These are phyloP conservation scores for Propithecus perrieri DNA, from an alignment of 2,797 vertebrate species.

Conservation along the genomic window DNA sequence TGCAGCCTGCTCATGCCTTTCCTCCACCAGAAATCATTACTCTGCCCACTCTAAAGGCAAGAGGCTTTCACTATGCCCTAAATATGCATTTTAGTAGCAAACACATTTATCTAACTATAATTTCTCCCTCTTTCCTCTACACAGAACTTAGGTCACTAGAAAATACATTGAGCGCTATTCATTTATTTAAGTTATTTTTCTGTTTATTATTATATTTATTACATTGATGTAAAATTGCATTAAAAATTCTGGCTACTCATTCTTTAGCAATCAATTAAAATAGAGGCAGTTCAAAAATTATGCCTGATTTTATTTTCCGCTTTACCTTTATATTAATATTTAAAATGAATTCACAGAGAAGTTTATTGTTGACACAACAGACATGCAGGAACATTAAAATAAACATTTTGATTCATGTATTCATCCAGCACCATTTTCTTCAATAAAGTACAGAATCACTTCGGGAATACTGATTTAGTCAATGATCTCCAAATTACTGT, in stretches of 20 bases:
- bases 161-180: neutral
- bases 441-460: neutral
- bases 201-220: neutral
- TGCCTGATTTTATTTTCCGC: neutral
- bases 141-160: neutral
- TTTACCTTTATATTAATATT: neutral
- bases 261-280: neutral
- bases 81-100: neutral
- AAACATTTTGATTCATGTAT: neutral
- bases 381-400: neutral
- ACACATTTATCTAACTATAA: neutral
- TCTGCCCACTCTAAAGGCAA: neutral
- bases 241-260: neutral
- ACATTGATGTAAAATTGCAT: neutral
- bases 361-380: neutral
- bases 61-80: neutral
- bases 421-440: neutral
- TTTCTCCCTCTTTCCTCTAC: neutral
- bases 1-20: too few relatives aligned
- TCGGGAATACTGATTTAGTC: neutral
- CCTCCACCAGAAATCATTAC: neutral
- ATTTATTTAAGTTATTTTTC: neutral
- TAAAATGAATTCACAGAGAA: conserved; percentile 29
- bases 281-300: neutral
- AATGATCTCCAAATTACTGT: neutral